phyloP scores from a whole-genome alignment of 1,140 invertebrate genomes.

The Sinella curviseta region DNA sequence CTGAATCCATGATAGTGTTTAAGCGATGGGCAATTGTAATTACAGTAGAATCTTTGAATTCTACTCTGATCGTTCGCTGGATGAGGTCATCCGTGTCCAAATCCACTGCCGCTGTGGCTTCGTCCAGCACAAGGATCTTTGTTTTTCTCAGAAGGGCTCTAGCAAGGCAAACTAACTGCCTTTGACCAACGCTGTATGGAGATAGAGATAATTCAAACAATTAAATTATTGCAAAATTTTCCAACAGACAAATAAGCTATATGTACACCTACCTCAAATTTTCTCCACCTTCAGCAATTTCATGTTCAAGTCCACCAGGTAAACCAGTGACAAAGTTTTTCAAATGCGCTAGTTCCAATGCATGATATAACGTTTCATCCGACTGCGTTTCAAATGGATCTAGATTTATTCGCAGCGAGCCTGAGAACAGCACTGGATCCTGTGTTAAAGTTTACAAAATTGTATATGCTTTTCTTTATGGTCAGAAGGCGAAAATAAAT shows the following conservation, averaged over 20 bases:
- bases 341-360: constrained; percentile 74
- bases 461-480: too few relatives aligned
- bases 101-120: constrained; percentile 65
- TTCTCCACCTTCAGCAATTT: constrained; percentile 82
- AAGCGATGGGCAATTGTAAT: constrained; percentile 61
- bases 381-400: constrained; percentile 77
- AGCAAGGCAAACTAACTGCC: constrained; percentile 62
- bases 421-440: constrained; percentile 85
- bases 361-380: constrained; percentile 78
- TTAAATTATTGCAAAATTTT: neutral
- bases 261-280: constrained; percentile 69
- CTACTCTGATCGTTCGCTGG: constrained; percentile 45
- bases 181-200: constrained; percentile 62
- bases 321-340: constrained; percentile 74
- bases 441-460: constrained; percentile 54
- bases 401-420: constrained; percentile 71
- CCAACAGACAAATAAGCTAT: constrained; percentile 54
- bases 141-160: constrained; percentile 61
- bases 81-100: constrained; percentile 51
- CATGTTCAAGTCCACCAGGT: constrained; percentile 71
- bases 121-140: constrained; percentile 63
- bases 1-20: constrained; percentile 58
- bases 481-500: too few relatives aligned
- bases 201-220: constrained; percentile 44
- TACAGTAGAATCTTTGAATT: constrained; percentile 54